phyloP scores from a whole-genome alignment of 2,888 invertebrate genomes.

The Beris morrisii region DNA sequence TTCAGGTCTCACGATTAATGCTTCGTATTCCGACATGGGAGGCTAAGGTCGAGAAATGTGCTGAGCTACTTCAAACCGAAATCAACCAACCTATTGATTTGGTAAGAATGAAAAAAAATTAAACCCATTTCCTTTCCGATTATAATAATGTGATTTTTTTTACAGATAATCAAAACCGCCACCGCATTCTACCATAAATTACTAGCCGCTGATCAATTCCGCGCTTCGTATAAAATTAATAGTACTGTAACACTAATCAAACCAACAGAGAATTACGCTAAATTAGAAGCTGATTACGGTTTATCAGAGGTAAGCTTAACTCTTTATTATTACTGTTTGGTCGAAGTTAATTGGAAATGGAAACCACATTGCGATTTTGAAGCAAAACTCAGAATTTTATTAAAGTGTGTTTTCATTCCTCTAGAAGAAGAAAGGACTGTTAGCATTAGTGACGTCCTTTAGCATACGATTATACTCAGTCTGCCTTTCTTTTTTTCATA shows the following conservation, averaged over 20 bases:
- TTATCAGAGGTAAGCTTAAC: conserved; percentile 70
- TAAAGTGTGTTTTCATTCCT: neutral
- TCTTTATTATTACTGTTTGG: too few relatives aligned
- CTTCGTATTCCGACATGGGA: too few relatives aligned
- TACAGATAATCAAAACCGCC: conserved; percentile 68
- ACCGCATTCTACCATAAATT: conserved; percentile 81
- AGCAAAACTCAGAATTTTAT: too few relatives aligned
- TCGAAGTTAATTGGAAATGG: too few relatives aligned
- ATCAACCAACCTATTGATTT: conserved; percentile 51
- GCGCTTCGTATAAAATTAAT: conserved; percentile 64
- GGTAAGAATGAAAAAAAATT: conserved; percentile 43
- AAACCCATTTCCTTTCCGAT: neutral
- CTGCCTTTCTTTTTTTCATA: too few relatives aligned
- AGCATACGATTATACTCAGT: too few relatives aligned
- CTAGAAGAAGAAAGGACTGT: neutral
- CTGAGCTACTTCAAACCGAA: conserved; percentile 56
- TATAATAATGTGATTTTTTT: conserved; percentile 57
- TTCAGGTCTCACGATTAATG: too few relatives aligned
- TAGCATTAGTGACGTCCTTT: too few relatives aligned
- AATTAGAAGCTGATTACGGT: conserved; percentile 86
- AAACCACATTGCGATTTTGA: too few relatives aligned
- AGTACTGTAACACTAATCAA: conserved; percentile 80
- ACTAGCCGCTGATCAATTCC: conserved; percentile 75
- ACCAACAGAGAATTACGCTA: conserved; percentile 83
- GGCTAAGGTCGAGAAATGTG: too few relatives aligned